phyloP scores from a whole-genome alignment of 1,140 invertebrate species.

The Eriosoma lanigerum region DNA sequence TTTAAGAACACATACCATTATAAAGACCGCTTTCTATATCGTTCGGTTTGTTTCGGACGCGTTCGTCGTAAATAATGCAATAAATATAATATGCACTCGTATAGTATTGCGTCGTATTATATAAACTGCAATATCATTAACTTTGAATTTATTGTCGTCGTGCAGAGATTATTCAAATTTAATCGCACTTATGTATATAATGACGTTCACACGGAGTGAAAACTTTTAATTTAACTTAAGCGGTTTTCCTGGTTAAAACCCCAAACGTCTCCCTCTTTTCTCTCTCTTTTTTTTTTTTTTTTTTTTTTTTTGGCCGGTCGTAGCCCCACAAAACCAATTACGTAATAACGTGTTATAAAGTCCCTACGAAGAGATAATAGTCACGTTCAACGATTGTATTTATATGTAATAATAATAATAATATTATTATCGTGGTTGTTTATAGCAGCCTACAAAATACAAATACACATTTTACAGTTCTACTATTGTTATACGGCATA shows the following conservation, averaged over 20 bases:
- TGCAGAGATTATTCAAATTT: conserved; percentile 44
- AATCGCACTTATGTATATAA: conserved; percentile 23
- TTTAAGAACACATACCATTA: too few species aligned
- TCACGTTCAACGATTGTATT: conserved; percentile 26
- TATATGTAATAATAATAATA: too few species aligned
- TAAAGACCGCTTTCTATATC: too few species aligned
- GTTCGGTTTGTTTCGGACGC: too few species aligned
- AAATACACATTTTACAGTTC: too few species aligned
- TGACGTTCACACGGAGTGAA: neutral
- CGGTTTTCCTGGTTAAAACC: conserved; percentile 50
- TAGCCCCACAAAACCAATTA: conserved; percentile 42
- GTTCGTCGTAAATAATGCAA: too few species aligned
- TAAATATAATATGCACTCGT: too few species aligned
- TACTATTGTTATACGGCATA: too few species aligned
- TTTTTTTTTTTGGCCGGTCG: neutral
- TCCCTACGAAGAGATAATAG: conserved; percentile 39
- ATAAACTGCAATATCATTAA: conserved; percentile 29
- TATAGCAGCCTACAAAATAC: too few species aligned
- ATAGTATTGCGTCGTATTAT: neutral
- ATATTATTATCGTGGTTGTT: too few species aligned
- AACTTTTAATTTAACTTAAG: conserved; percentile 49
- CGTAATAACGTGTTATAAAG: conserved; percentile 43
- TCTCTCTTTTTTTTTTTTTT: too few species aligned
- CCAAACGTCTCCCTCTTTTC: conserved; percentile 28
- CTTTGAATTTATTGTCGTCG: conserved; percentile 22